Evolutionary conservation across 2,888 invertebrate genomes (phyloP), one percentile per base, ranked within the genome.

Genomic region (Formica aserva): DNA sequence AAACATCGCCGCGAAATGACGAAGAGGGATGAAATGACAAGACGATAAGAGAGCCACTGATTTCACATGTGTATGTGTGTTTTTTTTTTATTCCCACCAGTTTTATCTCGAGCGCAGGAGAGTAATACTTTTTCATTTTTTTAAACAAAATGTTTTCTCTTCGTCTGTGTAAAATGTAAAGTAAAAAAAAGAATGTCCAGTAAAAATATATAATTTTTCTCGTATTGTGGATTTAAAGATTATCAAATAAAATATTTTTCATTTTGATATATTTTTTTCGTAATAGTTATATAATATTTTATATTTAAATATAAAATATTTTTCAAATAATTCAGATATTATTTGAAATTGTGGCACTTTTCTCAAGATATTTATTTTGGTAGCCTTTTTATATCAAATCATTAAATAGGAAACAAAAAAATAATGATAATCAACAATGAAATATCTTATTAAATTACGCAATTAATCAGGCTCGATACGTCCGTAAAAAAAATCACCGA

Each of bases 1-100:
- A 92, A 93, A 92, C 92, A 91, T 85, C 18, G 35, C 55, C 63
- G 67, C 62, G 60, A 83, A 80, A 83, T 83, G 67, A 66, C 62
- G 76, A 52, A 83, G 78, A 86, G 65, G 84, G 74, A 71, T 86
- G 67, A 62, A 66, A 85, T 69, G 71, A 80, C 67, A 41, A 67
- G 38, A 77, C 29, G 77, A 67, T 66, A 77, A 67, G 38, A 77
- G 55, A 32, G n/a, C 60, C 32, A 78, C 69, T 62, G 78, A 80
- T 80, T 80, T 80, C n/a, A 48, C 45, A 71, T 80, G 32, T 57
- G 32, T 15, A 9, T 67, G 41, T 41, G 3, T 41, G 11, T 45
- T 67, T 78, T 57, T 60, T 15, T 57, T 35, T n/a, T 32, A 15
- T 57, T 35, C 1, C 29, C 57, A 11, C 32, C 41, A 1, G n/a